These are phyloP conservation scores for Gonocerus acuteangulatus DNA, from an alignment of 2,888 invertebrate genomes.

Conservation along the genomic window DNA sequence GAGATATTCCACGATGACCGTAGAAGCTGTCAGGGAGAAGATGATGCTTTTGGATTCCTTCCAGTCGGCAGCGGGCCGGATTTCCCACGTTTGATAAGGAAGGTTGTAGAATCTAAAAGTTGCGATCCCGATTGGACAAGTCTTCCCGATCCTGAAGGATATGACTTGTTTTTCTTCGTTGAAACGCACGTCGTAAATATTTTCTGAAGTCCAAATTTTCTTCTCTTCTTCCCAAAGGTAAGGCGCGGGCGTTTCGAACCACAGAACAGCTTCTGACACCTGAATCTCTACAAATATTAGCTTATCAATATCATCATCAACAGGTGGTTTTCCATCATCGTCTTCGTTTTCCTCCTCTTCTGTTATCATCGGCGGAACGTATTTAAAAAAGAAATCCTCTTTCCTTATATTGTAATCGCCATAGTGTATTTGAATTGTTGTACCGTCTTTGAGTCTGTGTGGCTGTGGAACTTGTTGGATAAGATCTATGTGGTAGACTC, in stretches of 20 bases:
- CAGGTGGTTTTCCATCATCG: constrained; percentile 42
- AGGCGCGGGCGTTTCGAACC: constrained; percentile 67
- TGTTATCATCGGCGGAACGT: constrained; percentile 33
- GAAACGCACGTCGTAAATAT: constrained; percentile 70
- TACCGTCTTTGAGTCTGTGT: constrained; percentile 34
- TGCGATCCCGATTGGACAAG: constrained; percentile 65
- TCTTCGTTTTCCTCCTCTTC: constrained; percentile 35
- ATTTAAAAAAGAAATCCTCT: constrained; percentile 30
- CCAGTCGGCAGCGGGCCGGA: constrained; percentile 57
- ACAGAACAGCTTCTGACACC: constrained; percentile 60
- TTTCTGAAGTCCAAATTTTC: constrained; percentile 60
- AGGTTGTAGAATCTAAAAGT: constrained; percentile 66
- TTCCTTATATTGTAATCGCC: constrained; percentile 30
- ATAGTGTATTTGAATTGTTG: constrained; percentile 27
- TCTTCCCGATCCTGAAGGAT: constrained; percentile 32
- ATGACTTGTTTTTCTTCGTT: constrained; percentile 68
- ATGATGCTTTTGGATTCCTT: constrained; percentile 39
- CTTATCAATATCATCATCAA: constrained; percentile 66
- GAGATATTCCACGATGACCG: constrained; percentile 51
- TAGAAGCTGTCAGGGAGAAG: constrained; percentile 51
- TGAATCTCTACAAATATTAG: constrained; percentile 63
- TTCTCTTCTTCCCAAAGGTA: constrained; percentile 60
- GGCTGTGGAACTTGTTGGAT: constrained; percentile 72
- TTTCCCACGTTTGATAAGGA: constrained; percentile 80
- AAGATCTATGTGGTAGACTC: constrained; percentile 65